These are phyloP conservation scores for Gibbula magus DNA, from an alignment of 2,888 invertebrate species.

Conservation along the genomic window DNA sequence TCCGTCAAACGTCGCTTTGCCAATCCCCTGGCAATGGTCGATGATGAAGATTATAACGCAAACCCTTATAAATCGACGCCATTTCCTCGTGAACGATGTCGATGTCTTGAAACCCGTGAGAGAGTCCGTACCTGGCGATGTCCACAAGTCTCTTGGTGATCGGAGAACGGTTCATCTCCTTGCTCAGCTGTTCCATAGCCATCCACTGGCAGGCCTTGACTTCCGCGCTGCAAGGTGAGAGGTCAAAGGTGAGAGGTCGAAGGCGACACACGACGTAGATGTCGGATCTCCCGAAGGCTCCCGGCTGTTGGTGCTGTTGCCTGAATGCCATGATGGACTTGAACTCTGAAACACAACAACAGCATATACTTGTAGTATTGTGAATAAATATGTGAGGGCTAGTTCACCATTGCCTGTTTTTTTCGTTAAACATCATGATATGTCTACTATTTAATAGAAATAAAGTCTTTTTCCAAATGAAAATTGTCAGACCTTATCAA, in stretches of 20 bases:
- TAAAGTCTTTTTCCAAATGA: too few relatives aligned
- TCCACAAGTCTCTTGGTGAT: conserved; percentile 57
- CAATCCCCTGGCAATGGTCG: conserved; percentile 34
- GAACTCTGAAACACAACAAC: conserved; percentile 62
- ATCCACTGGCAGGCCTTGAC: conserved; percentile 70
- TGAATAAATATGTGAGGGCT: too few relatives aligned
- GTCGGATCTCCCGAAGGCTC: conserved; percentile 72
- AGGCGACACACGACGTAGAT: conserved; percentile 71
- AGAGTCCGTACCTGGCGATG: conserved; percentile 56
- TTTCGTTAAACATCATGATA: too few relatives aligned
- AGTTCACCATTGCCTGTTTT: too few relatives aligned
- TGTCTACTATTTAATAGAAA: too few relatives aligned
- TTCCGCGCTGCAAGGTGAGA: conserved; percentile 65
- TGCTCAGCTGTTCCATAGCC: conserved; percentile 55
- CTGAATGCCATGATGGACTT: conserved; percentile 68
- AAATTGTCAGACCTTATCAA: too few relatives aligned
- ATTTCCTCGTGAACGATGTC: conserved; percentile 58
- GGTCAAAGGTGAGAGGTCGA: conserved; percentile 63
- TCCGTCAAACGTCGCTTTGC: too few relatives aligned
- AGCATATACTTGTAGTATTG: too few relatives aligned
- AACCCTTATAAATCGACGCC: conserved; percentile 65
- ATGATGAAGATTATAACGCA: conserved; percentile 59
- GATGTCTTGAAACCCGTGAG: conserved; percentile 63
- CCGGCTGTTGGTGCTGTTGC: conserved; percentile 71
- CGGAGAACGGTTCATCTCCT: conserved; percentile 48